Evolutionary conservation across 2,797 vertebrate genomes (phyloP), one percentile per base, ranked within the genome.

Genomic region (Alectoris magna): DNA sequence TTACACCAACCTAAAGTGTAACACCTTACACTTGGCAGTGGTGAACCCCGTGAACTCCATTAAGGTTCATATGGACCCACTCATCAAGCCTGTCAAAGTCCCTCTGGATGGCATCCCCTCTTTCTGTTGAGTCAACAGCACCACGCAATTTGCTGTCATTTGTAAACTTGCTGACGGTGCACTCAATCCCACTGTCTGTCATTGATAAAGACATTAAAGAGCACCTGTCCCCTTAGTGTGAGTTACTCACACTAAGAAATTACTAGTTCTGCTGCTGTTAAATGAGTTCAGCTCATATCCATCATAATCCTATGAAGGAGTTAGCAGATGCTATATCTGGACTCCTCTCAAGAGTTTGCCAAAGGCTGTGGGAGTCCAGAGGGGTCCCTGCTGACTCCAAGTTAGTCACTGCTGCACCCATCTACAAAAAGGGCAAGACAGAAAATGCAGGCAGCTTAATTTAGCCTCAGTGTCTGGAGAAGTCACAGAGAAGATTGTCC

Each of bases 281-380:
- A 89, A 89, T 68, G 39, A 88, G 49, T 90, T 91, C 63, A 49
- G 73, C 36, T 88, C 80, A 71, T 55, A 92, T 92, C 91, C 82
- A 93, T 93, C 87, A 86, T 64, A 89, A 93, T 22, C 27, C 27
- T 6, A 17, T 22, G 19, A 7, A 10, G 62, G 13, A 43, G 62
- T 43, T 36, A 59, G 34, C 13, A 64, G 39, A 43, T 31, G 27
- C 19, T 31, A 5, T 43, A 43, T 19, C 39, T 31, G 18, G 29
- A 21, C 39, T 21, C 27, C 27, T 43, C 41, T 63, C 60, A 41
- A 41, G 26, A 63, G 19, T 41, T 43, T 21, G 10, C 27, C 39
- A 22, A 43, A 43, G 27, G 62, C 27, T 21, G 11, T 41, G 60
- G 39, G 38, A 63, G 60, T 41, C 39, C 29, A 18, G 60, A 39